These are phyloP conservation scores for Zophobas atratus DNA, from an alignment of 1,140 invertebrate genomes.

Conservation along the genomic window DNA sequence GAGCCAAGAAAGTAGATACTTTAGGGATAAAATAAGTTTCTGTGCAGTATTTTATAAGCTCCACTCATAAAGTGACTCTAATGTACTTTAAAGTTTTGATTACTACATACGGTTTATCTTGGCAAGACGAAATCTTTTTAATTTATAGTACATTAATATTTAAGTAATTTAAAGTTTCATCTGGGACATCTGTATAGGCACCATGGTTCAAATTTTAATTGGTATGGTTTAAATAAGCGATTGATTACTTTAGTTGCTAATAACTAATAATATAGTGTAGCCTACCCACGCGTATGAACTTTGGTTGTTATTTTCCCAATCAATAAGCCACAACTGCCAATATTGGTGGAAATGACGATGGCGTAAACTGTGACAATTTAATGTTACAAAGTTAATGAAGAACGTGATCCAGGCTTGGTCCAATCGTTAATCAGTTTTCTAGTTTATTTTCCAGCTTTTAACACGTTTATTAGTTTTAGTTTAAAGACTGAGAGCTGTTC, in stretches of 20 bases:
- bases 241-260: too few species aligned
- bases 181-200: background rate
- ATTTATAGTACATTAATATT: too few species aligned
- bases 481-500: constrained; percentile 31
- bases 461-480: constrained; percentile 32
- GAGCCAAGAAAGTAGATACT: constrained; percentile 11
- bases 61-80: constrained; percentile 27
- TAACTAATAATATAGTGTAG: too few species aligned
- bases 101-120: background rate
- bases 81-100: constrained; percentile 21
- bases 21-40: constrained; percentile 32
- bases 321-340: too few species aligned
- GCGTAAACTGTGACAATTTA: too few species aligned
- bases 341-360: too few species aligned
- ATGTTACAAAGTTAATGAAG: background rate
- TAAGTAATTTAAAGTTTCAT: too few species aligned
- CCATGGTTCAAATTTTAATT: too few species aligned
- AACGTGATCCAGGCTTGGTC: background rate
- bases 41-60: constrained; percentile 25
- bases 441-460: constrained; percentile 28
- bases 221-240: too few species aligned
- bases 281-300: background rate
- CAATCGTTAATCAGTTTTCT: constrained; percentile 29
- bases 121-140: too few species aligned
- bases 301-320: too few species aligned